Percentiles rank a stretch among this genome's conserved stretches.
Conservation (phyloP, 2,113 vertebrate species). For the Chelonoidis abingdonii region DNA sequence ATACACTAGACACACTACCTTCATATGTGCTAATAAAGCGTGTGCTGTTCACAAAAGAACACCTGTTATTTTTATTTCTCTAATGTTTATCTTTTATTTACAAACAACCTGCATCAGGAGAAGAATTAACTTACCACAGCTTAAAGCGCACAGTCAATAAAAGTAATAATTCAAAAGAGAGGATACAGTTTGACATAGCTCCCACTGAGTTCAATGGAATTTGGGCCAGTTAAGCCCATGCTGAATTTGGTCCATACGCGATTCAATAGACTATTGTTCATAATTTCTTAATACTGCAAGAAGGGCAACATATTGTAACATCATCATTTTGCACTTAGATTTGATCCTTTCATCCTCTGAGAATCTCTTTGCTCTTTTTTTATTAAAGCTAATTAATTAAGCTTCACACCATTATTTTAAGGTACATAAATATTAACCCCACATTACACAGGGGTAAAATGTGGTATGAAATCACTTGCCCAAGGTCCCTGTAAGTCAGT, state of each 20-base stretch:
- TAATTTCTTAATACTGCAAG: background rate
- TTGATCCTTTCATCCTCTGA: background rate
- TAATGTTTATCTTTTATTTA: background rate
- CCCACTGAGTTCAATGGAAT: background rate
- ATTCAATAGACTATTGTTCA: background rate
- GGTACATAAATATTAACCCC: background rate
- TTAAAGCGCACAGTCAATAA: background rate
- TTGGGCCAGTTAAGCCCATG: background rate
- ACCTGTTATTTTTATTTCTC: background rate
- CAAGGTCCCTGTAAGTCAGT: background rate
- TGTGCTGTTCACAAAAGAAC: background rate
- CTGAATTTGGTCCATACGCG: background rate
- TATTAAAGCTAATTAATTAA: background rate
- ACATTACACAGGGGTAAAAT: background rate
- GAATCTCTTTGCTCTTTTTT: background rate
- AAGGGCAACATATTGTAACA: background rate
- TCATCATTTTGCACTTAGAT: background rate
- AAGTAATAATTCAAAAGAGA: background rate
- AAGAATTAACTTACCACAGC: background rate
- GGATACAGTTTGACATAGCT: background rate
- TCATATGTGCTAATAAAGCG: background rate
- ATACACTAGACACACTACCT: background rate
- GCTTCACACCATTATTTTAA: background rate
- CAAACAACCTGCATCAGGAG: fast-evolving
- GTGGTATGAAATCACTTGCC: background rate